Conservation (phyloP, 2,888 invertebrate genomes). For the Escarpia spicata region DNA sequence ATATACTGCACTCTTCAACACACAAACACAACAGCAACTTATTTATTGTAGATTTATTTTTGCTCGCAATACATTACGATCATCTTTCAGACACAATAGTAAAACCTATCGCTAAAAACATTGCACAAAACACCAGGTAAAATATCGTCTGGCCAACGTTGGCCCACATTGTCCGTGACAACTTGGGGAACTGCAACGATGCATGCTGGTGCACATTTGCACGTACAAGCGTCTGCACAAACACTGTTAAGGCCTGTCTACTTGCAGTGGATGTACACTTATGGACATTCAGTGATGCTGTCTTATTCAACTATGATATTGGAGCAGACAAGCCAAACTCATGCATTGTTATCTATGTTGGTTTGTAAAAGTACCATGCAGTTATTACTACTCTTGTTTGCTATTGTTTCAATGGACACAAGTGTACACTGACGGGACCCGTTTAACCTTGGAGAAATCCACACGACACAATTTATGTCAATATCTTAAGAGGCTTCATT, state of each 20-base stretch:
- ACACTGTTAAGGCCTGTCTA: no score
- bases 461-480: background rate
- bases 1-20: no score
- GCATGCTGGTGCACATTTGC: background rate
- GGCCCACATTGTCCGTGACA: background rate
- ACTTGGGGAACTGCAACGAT: background rate
- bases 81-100: conserved; percentile 11
- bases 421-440: background rate
- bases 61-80: conserved; percentile 16
- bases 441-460: background rate
- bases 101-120: conserved; percentile 13
- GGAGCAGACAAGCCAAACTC: background rate
- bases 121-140: conserved; percentile 16
- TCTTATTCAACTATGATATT: background rate
- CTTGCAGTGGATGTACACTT: background rate
- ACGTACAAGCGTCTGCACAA: background rate
- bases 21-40: background rate
- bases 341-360: background rate
- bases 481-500: background rate
- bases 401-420: background rate
- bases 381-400: background rate
- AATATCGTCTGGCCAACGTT: background rate
- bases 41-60: conserved; percentile 9
- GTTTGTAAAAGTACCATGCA: background rate
- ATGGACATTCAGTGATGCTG: background rate